Evolutionary conservation across 2,797 vertebrate species (phyloP).

Genomic region (Coluber constrictor): DNA sequence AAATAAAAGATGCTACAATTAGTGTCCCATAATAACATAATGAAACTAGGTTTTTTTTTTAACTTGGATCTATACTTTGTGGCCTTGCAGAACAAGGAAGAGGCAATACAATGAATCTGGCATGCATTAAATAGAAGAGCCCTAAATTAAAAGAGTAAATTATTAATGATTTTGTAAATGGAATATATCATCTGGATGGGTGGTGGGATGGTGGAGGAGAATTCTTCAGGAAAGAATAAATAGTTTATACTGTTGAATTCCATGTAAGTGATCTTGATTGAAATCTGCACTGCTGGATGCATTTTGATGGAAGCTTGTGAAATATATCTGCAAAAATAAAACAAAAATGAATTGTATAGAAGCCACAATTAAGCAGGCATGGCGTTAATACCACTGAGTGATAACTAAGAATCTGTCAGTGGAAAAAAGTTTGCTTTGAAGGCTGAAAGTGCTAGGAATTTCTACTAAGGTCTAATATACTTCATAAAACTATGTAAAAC

Average conservation of each 20-base stretch:
- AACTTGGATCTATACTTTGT: background rate
- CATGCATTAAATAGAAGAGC: background rate
- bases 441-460: conserved; percentile 6
- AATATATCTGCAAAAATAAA: background rate
- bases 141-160: conserved; percentile 11
- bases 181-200: background rate
- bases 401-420: background rate
- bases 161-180: conserved; percentile 48
- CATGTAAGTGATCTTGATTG: conserved; percentile 9
- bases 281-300: background rate
- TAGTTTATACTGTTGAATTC: background rate
- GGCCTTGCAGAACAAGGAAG: background rate
- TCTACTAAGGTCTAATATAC: conserved; percentile 18
- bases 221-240: conserved; percentile 11
- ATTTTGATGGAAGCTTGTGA: background rate
- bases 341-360: background rate
- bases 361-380: background rate
- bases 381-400: background rate
- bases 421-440: conserved; percentile 6
- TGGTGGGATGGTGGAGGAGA: background rate
- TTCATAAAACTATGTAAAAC: background rate
- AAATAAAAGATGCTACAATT: conserved; percentile 7
- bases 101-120: background rate
- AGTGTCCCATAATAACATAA: background rate
- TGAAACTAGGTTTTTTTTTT: conserved; percentile 3